Conservation (phyloP, 2,797 vertebrate genomes). For the Coreius guichenoti region DNA sequence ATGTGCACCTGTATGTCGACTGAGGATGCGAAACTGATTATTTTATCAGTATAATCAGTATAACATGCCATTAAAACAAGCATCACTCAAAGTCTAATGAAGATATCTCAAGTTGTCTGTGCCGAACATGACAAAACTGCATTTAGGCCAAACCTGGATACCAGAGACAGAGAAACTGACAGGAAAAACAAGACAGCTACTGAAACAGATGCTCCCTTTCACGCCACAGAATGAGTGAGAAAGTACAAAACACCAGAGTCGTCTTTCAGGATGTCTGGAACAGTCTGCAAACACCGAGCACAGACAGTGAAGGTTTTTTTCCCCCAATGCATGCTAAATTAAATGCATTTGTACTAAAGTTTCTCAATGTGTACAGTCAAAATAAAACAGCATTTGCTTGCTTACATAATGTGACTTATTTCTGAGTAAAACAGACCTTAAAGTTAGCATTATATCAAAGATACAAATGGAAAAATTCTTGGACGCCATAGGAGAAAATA, state of each 20-base stretch:
- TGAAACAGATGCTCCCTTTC: conserved; percentile 43
- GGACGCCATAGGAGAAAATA: conserved; percentile 16
- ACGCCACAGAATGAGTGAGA: conserved; percentile 30
- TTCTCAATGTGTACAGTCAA: background rate
- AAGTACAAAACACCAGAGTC: conserved; percentile 11
- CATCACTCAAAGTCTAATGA: conserved; percentile 11
- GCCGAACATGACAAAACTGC: conserved; percentile 4
- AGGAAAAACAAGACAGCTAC: conserved; percentile 27
- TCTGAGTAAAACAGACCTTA: background rate
- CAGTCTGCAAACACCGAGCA: background rate
- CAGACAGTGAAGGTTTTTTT: background rate
- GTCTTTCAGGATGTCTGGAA: conserved; percentile 9
- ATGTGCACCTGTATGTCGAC: background rate
- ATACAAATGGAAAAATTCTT: background rate
- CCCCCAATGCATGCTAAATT: background rate
- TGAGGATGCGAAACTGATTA: background rate
- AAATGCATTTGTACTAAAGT: background rate
- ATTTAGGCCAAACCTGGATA: conserved; percentile 10
- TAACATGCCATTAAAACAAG: background rate
- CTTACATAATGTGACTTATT: background rate
- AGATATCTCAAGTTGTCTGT: conserved; percentile 31
- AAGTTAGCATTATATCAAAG: background rate
- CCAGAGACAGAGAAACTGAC: conserved; percentile 22
- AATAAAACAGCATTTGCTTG: background rate
- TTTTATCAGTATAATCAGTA: background rate